phyloP scores from a whole-genome alignment of 2,888 invertebrate species.

The Trachelus iudaicus region DNA sequence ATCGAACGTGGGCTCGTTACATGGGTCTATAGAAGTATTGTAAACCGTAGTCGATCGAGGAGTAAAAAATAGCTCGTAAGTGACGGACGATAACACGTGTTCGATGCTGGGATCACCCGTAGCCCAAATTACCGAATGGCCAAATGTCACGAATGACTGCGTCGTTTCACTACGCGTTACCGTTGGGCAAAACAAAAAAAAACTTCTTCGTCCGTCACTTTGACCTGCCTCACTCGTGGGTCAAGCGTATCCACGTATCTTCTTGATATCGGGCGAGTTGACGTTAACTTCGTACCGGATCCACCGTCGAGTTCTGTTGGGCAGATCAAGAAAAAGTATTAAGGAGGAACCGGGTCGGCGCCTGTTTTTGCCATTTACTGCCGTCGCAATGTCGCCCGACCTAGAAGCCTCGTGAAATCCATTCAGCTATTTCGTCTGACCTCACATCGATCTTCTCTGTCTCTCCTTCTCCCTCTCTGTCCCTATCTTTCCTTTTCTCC shows the following conservation, averaged over 20 bases:
- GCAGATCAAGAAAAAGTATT: background rate
- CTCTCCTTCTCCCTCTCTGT: slow-evolving; percentile 16
- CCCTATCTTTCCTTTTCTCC: slow-evolving; percentile 14
- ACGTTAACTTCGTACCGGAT: background rate
- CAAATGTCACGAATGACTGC: too few relatives aligned
- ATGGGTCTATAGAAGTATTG: background rate
- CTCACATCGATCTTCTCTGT: background rate
- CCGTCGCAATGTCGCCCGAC: background rate
- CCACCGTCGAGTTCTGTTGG: background rate
- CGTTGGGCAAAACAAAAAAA: too few relatives aligned
- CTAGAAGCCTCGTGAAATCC: background rate
- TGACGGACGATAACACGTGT: too few relatives aligned
- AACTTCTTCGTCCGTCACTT: too few relatives aligned
- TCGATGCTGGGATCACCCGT: too few relatives aligned
- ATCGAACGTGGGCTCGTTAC: background rate
- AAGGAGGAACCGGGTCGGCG: background rate
- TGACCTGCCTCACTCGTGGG: too few relatives aligned
- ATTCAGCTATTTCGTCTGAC: background rate
- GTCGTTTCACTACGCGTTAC: too few relatives aligned
- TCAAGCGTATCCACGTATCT: background rate
- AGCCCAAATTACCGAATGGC: too few relatives aligned
- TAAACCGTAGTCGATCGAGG: background rate
- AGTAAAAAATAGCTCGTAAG: too few relatives aligned
- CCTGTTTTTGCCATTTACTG: background rate
- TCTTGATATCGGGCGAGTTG: background rate